Conservation (phyloP, 2,113 vertebrate species). For the Todiramphus saurophagus region DNA sequence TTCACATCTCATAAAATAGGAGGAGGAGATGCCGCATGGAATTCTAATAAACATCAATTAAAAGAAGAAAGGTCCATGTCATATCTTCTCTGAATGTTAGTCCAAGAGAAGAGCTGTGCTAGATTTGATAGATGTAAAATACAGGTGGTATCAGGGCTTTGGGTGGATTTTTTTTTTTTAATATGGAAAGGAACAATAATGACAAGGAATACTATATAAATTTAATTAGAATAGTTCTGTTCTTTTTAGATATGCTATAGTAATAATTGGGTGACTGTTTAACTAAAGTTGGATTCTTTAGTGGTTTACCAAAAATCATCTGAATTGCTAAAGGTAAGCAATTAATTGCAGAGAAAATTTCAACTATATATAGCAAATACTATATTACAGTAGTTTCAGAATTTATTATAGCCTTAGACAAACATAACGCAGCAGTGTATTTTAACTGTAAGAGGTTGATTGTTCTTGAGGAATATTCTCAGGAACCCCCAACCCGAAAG, state of each 20-base stretch:
- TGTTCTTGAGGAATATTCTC: background rate
- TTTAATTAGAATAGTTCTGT: background rate
- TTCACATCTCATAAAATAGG: no score
- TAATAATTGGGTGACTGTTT: background rate
- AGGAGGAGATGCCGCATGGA: background rate
- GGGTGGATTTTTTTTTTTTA: background rate
- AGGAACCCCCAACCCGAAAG: accelerated
- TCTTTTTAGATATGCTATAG: background rate
- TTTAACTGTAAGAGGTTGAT: background rate
- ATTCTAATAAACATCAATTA: background rate
- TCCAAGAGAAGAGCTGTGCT: background rate
- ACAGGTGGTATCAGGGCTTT: background rate
- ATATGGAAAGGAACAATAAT: background rate
- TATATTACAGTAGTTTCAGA: background rate
- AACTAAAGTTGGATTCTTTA: background rate
- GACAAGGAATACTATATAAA: background rate
- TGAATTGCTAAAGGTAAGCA: background rate
- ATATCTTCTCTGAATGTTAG: background rate
- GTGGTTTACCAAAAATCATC: background rate
- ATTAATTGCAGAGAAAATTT: background rate
- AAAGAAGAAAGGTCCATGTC: background rate
- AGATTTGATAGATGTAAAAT: background rate
- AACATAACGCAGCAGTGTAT: background rate
- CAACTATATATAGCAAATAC: background rate
- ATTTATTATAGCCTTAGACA: background rate